phyloP scores from a whole-genome alignment of 2,113 vertebrate species.

The Felis catus region F.catus_Fca126_mat1.0 CM031412.1:235018501-235019000 shows the following conservation, averaged over 20 bases:
- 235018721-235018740: neutral
- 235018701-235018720: neutral
- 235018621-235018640: accelerated
- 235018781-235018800: accelerated
- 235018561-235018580: accelerated
- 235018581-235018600: neutral
- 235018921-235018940: accelerated
- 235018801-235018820: accelerated
- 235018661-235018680: neutral
- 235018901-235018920: neutral
- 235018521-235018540: neutral
- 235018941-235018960: neutral
- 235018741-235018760: neutral
- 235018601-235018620: neutral
- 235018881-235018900: neutral
- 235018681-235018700: accelerated
- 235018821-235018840: accelerated
- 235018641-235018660: neutral
- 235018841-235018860: too few relatives aligned
- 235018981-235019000: neutral
- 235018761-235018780: neutral
- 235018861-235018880: neutral
- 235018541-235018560: accelerated
- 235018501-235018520: neutral
- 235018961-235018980: neutral